Percentiles rank a stretch among this genome's conserved stretches.
Conservation (phyloP, 2,113 vertebrate genomes). For the Eretmochelys imbricata region DNA sequence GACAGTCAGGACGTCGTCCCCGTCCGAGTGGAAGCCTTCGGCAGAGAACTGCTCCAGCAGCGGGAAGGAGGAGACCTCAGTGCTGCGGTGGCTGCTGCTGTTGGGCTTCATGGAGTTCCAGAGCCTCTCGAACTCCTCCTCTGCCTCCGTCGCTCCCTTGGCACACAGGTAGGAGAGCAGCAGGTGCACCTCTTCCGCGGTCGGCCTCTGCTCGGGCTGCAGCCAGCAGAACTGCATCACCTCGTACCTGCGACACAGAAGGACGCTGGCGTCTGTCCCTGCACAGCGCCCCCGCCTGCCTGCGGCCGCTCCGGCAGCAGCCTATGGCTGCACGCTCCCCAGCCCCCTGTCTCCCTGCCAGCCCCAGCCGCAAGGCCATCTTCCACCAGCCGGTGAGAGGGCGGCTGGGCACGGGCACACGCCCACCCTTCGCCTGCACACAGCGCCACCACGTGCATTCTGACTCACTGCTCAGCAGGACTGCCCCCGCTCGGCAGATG, state of each 20-base stretch:
- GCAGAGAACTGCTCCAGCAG: slow-evolving; percentile 91
- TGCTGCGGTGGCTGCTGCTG: slow-evolving; percentile 56
- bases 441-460: neutral
- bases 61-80: slow-evolving; percentile 90
- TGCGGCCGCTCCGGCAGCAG: accelerated
- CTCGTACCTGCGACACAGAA: slow-evolving; percentile 87
- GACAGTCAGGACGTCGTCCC: slow-evolving; percentile 94
- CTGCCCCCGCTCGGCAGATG: neutral
- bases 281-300: neutral
- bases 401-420: neutral
- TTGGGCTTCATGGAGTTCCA: slow-evolving; percentile 94
- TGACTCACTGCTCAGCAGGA: neutral
- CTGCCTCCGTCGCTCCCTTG: slow-evolving; percentile 88
- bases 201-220: slow-evolving; percentile 94
- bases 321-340: neutral
- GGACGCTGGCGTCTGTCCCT: neutral
- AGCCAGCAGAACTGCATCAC: slow-evolving; percentile 99
- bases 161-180: slow-evolving; percentile 94
- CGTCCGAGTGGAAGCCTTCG: slow-evolving; percentile 89
- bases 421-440: neutral
- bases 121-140: slow-evolving; percentile 94
- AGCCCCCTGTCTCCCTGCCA: neutral
- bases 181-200: slow-evolving; percentile 93
- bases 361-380: too few relatives aligned
- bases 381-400: neutral